Percentiles rank a stretch among this genome's conserved stretches.
phyloP scores from a whole-genome alignment of 2,888 invertebrate genomes.

The Cantharis nigra region DNA sequence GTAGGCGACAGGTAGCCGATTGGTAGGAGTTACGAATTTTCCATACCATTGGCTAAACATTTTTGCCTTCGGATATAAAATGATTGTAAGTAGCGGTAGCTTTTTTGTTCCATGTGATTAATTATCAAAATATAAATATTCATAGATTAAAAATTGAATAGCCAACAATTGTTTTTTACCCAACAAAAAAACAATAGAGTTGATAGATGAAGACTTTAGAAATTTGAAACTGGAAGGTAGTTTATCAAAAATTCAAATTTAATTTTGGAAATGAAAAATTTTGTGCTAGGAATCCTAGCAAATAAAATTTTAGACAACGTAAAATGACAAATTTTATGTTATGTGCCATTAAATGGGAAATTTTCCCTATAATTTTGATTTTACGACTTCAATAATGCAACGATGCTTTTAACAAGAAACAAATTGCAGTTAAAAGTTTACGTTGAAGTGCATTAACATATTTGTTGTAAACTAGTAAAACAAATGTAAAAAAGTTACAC shows the following conservation, averaged over 20 bases:
- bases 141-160: slow-evolving; percentile 3
- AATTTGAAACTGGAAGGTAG: not conserved
- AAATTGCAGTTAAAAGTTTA: not conserved
- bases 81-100: slow-evolving; percentile 19
- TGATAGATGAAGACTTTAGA: not conserved
- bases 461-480: not conserved
- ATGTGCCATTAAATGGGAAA: not conserved
- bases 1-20: slow-evolving; percentile 31
- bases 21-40: slow-evolving; percentile 28
- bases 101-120: slow-evolving; percentile 17
- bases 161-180: not conserved
- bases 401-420: not conserved
- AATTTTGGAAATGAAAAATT: not conserved
- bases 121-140: slow-evolving; percentile 15
- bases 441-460: slow-evolving; percentile 1
- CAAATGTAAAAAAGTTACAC: not conserved
- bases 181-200: not conserved
- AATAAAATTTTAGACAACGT: not conserved
- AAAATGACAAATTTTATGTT: not conserved
- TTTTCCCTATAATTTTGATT: not conserved
- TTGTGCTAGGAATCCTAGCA: not conserved
- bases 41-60: slow-evolving; percentile 29
- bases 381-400: not conserved
- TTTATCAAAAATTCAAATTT: not conserved
- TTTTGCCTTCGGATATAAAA: slow-evolving; percentile 27